These are phyloP conservation scores for Poecilia wingei DNA, from an alignment of 2,797 vertebrate genomes.

Conservation along the genomic window DNA sequence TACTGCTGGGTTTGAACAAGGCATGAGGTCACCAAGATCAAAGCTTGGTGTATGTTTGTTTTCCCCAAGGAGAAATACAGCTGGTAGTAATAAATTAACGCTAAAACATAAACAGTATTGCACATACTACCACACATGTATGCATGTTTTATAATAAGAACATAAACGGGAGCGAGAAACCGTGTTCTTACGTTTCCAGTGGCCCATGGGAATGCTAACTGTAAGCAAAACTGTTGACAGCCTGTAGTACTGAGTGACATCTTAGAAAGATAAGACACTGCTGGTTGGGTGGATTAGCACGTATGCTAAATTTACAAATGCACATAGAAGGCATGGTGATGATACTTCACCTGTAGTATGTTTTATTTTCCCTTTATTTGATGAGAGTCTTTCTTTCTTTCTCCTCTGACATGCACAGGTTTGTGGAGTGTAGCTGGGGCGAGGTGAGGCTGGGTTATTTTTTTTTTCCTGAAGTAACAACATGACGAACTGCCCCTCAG, in stretches of 20 bases:
- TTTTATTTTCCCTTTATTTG: background rate
- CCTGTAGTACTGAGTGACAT: conserved; percentile 74
- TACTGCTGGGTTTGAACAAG: background rate
- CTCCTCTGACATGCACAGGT: conserved; percentile 44
- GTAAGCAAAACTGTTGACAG: conserved; percentile 78
- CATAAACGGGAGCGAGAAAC: conserved; percentile 10
- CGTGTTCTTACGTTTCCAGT: conserved; percentile 62
- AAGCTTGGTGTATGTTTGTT: background rate
- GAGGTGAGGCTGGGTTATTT: conserved; percentile 46
- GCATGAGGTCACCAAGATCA: background rate
- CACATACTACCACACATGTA: conserved; percentile 13
- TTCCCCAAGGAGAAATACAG: background rate
- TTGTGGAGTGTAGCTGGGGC: conserved; percentile 41
- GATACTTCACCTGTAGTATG: conserved; percentile 39
- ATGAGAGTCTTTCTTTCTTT: conserved; percentile 21
- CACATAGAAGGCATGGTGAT: conserved; percentile 18
- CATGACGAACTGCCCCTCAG: conserved; percentile 47
- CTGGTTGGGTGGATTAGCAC: conserved; percentile 63
- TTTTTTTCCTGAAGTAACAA: conserved; percentile 72
- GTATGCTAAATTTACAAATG: conserved; percentile 73
- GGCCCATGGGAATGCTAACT: conserved; percentile 73
- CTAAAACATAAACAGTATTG: conserved; percentile 13
- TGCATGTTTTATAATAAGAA: conserved; percentile 62
- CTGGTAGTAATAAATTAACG: background rate
- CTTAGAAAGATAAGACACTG: conserved; percentile 39